A percentile compares a stretch with the other conserved stretches of the same genome.
These are phyloP conservation scores for Idaea biselata DNA, from an alignment of 2,888 invertebrate species.

Conservation along the genomic window DNA sequence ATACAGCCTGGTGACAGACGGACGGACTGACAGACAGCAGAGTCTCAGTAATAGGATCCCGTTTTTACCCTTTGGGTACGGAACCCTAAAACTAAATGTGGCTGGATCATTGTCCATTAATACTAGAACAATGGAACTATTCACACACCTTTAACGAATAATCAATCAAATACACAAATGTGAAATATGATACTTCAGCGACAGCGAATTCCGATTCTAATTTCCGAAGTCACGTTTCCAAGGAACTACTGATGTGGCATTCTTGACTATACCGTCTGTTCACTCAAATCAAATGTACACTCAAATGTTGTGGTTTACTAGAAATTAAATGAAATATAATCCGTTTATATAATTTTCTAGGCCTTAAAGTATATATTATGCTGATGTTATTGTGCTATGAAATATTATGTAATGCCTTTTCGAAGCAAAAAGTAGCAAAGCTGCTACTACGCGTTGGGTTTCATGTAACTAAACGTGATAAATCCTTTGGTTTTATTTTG, in stretches of 20 bases:
- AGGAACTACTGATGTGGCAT: conserved; percentile 29
- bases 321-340: conserved; percentile 7
- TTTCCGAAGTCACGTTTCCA: conserved; percentile 36
- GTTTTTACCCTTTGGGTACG: too few species aligned
- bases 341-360: conserved; percentile 3
- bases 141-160: conserved; percentile 36
- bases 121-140: conserved; percentile 49
- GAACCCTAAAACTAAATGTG: background rate
- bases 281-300: too few species aligned
- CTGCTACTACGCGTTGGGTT: too few species aligned
- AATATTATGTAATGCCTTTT: background rate
- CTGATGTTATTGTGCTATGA: background rate
- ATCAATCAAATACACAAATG: conserved; percentile 41
- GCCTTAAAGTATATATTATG: conserved; percentile 7
- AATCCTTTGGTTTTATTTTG: too few species aligned
- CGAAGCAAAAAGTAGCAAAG: background rate
- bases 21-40: too few species aligned
- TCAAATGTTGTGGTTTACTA: conserved; percentile 9
- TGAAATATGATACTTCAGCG: conserved; percentile 35
- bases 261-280: conserved; percentile 15
- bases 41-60: too few species aligned
- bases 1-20: too few species aligned
- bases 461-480: too few species aligned
- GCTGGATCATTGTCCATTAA: conserved; percentile 47
- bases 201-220: conserved; percentile 12